Base-by-base conservation (phyloP, 53 echinoderm and acorn worm species). In the Apostichopus leukothele region DNA sequence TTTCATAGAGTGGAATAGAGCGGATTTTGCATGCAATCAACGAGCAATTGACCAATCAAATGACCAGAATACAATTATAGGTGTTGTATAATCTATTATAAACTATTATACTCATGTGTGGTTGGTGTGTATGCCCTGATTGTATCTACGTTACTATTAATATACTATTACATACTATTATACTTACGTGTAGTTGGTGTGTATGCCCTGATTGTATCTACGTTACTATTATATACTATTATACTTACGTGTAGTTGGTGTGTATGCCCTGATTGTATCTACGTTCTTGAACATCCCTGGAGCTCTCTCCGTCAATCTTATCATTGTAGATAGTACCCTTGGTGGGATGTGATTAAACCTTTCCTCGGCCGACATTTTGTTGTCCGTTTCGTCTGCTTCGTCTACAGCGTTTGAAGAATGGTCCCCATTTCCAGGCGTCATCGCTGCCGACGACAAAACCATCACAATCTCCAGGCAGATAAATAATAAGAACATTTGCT, bases 261-360 rank as follows among this genome's bases (percentile, higher is more conserved):
- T 81, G 53, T 81, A 81, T 18, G 81, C 81, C 21, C 81, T 54
- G 22, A 81, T 59, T 10, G 81, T 81, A 59, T 81, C 81, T 25
- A 54, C 55, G 54, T 59, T 54, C 59, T 81, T 81, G 55, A 59
- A 81, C 23, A 81, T 81, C 5, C 55, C 59, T 21, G 22, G 54
- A 7, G 55, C 81, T 22, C 59, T 54, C 7, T 81, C 81, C 21
- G 81, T 81, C 6, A 81, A 57, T 81, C 81, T 81, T 10, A 81
- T 81, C 81, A 81, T 81, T 6, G 81, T 81, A 9, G 81, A 81
- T 53, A 81, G 8, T 5, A 81, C 81, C 21, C 81, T 81, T 5
- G 81, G 55, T 22, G 81, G 81, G 55, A 81, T 81, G 19, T 81
- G 81, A 81, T 81, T 81, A 54, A 81, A 81, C 59, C 81, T 81